phyloP scores from a whole-genome alignment of 2,113 vertebrate species.

The Podiceps cristatus region DNA sequence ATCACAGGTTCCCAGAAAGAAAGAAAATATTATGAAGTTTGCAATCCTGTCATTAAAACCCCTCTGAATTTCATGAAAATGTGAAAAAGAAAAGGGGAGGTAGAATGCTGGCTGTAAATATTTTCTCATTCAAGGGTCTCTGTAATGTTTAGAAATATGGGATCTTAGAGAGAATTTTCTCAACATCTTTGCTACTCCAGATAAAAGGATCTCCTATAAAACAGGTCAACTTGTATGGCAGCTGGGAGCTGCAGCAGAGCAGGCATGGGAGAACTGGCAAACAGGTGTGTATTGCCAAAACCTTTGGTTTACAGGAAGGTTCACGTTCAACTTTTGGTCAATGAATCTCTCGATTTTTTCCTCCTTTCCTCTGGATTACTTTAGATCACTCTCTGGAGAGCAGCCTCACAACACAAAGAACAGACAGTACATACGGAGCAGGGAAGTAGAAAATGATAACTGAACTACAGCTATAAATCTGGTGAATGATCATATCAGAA shows the following conservation, averaged over 20 bases:
- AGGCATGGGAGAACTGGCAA: not conserved
- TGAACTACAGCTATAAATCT: not conserved
- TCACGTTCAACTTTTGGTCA: not conserved
- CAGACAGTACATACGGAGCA: not conserved
- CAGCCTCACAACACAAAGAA: not conserved
- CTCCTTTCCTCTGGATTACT: not conserved
- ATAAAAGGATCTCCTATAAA: not conserved
- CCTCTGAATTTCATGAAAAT: not conserved
- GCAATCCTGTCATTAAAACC: not conserved
- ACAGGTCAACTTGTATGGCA: not conserved
- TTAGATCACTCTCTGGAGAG: not conserved
- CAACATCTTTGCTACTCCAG: not conserved
- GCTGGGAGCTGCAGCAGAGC: not conserved
- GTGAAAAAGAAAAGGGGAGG: too few species aligned
- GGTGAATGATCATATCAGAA: not conserved
- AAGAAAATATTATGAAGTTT: not conserved
- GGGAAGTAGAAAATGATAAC: not conserved
- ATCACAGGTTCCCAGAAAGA: not conserved
- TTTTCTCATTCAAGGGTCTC: not conserved
- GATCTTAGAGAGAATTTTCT: not conserved
- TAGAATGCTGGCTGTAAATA: not conserved
- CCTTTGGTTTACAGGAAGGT: not conserved
- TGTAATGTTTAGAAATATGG: not conserved
- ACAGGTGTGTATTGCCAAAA: not conserved
- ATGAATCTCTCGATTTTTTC: not conserved